Percentiles rank a stretch among this genome's conserved stretches.
phyloP scores from a whole-genome alignment of 1,140 invertebrate genomes.

The Cydia splendana region DNA sequence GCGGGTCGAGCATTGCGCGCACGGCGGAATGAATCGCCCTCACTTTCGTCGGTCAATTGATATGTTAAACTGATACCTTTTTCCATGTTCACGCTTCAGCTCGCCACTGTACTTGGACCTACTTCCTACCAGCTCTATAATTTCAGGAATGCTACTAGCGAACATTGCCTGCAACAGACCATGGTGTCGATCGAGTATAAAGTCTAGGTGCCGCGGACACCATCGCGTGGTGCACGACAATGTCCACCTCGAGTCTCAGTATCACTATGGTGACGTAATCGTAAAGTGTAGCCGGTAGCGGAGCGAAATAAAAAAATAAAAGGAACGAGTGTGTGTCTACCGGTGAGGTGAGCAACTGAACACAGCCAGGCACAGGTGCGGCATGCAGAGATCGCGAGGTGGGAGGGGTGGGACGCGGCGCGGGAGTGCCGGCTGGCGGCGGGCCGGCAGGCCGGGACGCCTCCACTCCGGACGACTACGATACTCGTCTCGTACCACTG shows the following conservation, averaged over 20 bases:
- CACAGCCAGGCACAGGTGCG: slow-evolving; percentile 79
- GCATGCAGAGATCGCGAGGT: slow-evolving; percentile 76
- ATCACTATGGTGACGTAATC: slow-evolving; percentile 69
- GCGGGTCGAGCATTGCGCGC: slow-evolving; percentile 37
- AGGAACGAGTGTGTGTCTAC: slow-evolving; percentile 75
- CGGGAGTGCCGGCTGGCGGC: slow-evolving; percentile 57
- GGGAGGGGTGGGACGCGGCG: slow-evolving; percentile 66
- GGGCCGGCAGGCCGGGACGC: slow-evolving; percentile 49
- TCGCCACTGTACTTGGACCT: slow-evolving; percentile 98
- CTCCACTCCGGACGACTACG: slow-evolving; percentile 52
- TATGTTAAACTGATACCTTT: slow-evolving; percentile 98
- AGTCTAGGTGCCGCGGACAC: slow-evolving; percentile 67
- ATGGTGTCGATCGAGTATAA: slow-evolving; percentile 73
- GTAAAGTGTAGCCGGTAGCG: slow-evolving; percentile 74
- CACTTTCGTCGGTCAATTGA: slow-evolving; percentile 67
- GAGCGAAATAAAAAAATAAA: slow-evolving; percentile 76
- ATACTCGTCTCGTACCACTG: slow-evolving; percentile 54
- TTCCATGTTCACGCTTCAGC: slow-evolving; percentile 98
- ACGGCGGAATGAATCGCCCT: slow-evolving; percentile 66
- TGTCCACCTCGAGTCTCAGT: slow-evolving; percentile 73
- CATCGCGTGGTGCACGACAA: slow-evolving; percentile 78
- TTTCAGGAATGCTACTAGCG: slow-evolving; percentile 99
- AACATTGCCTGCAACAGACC: slow-evolving; percentile 94
- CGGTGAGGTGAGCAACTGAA: slow-evolving; percentile 80
- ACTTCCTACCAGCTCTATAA: slow-evolving; percentile 98